Conservation (phyloP, 1,140 invertebrate genomes). For the Sweltsa coloradensis region DNA sequence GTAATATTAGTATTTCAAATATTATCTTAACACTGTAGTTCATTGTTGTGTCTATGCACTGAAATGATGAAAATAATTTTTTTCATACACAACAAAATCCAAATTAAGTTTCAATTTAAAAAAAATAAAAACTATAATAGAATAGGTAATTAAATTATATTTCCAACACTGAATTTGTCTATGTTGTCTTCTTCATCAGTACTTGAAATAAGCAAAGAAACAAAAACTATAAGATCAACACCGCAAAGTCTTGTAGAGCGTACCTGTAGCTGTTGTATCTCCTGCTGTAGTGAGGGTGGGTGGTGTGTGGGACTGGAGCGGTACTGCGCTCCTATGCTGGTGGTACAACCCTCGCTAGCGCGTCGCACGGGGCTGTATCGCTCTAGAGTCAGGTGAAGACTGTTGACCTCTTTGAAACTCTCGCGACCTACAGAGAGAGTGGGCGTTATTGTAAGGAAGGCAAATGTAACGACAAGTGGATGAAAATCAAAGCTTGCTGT, state of each 20-base stretch:
- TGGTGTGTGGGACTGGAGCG: constrained; percentile 13
- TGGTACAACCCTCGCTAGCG: constrained; percentile 60
- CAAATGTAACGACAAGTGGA: neutral
- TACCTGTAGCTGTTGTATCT: constrained; percentile 36
- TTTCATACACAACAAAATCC: too few species aligned
- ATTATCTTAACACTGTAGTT: too few species aligned
- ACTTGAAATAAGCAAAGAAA: too few species aligned
- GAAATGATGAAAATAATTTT: too few species aligned
- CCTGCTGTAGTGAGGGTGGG: constrained; percentile 30
- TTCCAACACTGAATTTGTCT: too few species aligned
- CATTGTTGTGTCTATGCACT: too few species aligned
- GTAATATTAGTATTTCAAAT: too few species aligned
- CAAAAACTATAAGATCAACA: too few species aligned
- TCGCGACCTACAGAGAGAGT: constrained; percentile 32
- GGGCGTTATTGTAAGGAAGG: neutral
- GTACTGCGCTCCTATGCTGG: constrained; percentile 15
- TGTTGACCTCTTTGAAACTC: constrained; percentile 38
- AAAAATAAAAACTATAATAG: neutral
- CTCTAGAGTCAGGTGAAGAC: constrained; percentile 47
- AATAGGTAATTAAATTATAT: too few species aligned
- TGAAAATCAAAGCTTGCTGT: too few species aligned
- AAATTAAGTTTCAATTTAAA: too few species aligned
- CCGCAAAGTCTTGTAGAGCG: too few species aligned
- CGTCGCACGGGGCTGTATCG: constrained; percentile 81
- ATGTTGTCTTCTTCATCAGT: neutral